A percentile compares a stretch with the other conserved stretches of the same genome.
Evolutionary conservation across 2,113 vertebrate genomes (phyloP).

Genomic region (Lepus timidus): DNA sequence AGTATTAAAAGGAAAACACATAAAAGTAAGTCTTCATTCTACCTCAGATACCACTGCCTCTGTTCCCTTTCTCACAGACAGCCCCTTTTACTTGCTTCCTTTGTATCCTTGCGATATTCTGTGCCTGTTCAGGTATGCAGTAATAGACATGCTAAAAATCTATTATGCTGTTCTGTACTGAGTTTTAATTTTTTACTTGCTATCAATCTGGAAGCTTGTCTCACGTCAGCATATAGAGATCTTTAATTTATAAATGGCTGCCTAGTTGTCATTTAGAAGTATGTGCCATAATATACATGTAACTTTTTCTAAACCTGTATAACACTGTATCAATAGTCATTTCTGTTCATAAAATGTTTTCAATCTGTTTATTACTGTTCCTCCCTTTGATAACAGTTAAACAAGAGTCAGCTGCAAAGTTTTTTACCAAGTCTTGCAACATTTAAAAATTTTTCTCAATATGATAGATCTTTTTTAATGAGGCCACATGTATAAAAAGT

Average conservation of each 20-base stretch:
- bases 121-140: neutral
- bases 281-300: neutral
- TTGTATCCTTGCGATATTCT: neutral
- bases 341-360: constrained; percentile 23
- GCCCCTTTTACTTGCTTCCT: neutral
- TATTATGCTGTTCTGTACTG: neutral
- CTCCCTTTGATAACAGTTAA: constrained; percentile 11
- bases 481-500: neutral
- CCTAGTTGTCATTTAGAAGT: neutral
- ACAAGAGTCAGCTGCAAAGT: neutral
- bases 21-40: neutral
- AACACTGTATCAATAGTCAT: neutral
- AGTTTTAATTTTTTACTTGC: constrained; percentile 24
- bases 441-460: neutral
- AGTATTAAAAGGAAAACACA: neutral
- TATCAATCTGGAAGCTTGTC: neutral
- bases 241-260: constrained; percentile 1
- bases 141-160: neutral
- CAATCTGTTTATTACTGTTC: neutral
- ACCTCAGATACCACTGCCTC: neutral
- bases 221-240: neutral
- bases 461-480: neutral
- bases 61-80: neutral
- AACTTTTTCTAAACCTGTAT: constrained; percentile 5
- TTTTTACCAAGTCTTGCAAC: neutral